Evolutionary conservation across 2,888 invertebrate species (phyloP).

Genomic region (Pteria penguin): DNA sequence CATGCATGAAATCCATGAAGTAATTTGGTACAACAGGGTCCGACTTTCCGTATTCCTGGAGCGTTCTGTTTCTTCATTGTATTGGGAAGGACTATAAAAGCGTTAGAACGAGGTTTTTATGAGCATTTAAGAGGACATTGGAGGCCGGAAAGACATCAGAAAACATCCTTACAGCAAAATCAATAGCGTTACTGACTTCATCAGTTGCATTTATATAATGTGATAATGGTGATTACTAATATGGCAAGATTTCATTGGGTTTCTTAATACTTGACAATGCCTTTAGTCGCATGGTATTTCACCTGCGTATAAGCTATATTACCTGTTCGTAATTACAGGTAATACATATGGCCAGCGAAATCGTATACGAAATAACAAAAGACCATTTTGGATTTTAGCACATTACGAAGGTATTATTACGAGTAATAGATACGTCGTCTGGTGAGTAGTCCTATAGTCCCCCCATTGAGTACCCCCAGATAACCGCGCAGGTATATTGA

Average conservation of each 20-base stretch:
- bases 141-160: conserved; percentile 29
- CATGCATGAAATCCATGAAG: too few species aligned
- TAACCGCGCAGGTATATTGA: background rate
- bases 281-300: too few species aligned
- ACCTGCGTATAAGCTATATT: too few species aligned
- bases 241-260: conserved; percentile 25
- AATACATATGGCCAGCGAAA: too few species aligned
- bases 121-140: conserved; percentile 29
- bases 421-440: too few species aligned
- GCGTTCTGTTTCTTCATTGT: background rate
- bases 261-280: conserved; percentile 9
- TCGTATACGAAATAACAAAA: too few species aligned
- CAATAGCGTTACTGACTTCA: conserved; percentile 27
- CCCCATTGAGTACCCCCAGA: background rate
- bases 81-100: background rate
- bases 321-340: too few species aligned
- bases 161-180: conserved; percentile 31
- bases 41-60: background rate
- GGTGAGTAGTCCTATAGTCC: too few species aligned
- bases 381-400: too few species aligned
- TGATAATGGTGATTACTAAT: conserved; percentile 23
- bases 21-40: too few species aligned
- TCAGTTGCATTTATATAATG: conserved; percentile 35
- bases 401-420: too few species aligned
- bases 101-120: background rate